phyloP scores from a whole-genome alignment of 2,797 vertebrate genomes.

The Petrocephalus schoutedeni region DNA sequence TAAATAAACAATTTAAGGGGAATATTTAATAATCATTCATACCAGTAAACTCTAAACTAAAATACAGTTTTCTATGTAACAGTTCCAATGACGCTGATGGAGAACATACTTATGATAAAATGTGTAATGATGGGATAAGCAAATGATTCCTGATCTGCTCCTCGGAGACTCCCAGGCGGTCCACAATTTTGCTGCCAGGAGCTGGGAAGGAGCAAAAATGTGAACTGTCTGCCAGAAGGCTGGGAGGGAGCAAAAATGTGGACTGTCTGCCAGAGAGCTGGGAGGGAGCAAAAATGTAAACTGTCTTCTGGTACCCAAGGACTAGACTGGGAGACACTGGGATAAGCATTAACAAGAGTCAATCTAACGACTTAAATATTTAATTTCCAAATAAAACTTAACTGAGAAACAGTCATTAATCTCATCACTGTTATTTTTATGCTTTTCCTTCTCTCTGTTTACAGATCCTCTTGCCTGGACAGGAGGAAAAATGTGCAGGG shows the following conservation, averaged over 20 bases:
- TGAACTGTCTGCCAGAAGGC: neutral
- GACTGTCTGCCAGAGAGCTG: neutral
- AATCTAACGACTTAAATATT: no score
- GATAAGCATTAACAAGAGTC: neutral
- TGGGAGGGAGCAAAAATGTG: neutral
- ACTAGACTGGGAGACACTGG: neutral
- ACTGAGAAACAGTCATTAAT: neutral
- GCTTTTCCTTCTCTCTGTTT: neutral
- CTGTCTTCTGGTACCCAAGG: neutral
- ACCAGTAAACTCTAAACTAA: neutral
- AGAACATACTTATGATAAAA: neutral
- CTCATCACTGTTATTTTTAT: neutral
- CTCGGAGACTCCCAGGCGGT: neutral
- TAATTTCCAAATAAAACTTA: no score
- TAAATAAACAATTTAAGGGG: neutral
- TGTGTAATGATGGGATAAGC: neutral
- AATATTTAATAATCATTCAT: neutral
- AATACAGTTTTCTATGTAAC: neutral
- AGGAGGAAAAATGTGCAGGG: neutral
- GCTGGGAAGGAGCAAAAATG: neutral
- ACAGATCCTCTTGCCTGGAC: neutral
- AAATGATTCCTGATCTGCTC: neutral
- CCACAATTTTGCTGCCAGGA: neutral
- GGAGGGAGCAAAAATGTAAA: neutral
- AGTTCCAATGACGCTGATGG: neutral